A percentile compares a stretch with the other conserved stretches of the same genome.
Evolutionary conservation across 2,888 invertebrate genomes (phyloP).

Genomic region (Acanthopleura granulata): DNA sequence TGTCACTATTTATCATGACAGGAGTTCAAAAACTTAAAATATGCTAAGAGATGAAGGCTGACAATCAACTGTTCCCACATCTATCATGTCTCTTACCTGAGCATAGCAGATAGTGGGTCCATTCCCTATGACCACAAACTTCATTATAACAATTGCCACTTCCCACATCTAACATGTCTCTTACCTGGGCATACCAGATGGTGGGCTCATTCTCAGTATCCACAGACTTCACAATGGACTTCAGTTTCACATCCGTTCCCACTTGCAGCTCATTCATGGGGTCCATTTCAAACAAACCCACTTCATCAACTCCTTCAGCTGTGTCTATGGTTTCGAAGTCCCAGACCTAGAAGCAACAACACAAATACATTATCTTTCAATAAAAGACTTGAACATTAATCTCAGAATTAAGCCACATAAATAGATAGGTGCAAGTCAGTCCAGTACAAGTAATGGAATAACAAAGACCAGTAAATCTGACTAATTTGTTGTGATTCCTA

Average conservation of each 20-base stretch:
- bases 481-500: too few species aligned
- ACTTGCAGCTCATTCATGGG: constrained; percentile 87
- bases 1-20: too few species aligned
- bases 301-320: constrained; percentile 86
- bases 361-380: too few species aligned
- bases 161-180: constrained; percentile 28
- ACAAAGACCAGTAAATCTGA: too few species aligned
- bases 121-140: constrained; percentile 68
- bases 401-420: too few species aligned
- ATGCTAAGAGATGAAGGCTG: too few species aligned
- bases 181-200: constrained; percentile 82
- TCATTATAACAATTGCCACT: constrained; percentile 65
- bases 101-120: constrained; percentile 75
- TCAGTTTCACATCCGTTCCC: constrained; percentile 72
- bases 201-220: constrained; percentile 66
- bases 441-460: too few species aligned
- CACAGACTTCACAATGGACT: constrained; percentile 73
- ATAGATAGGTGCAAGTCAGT: too few species aligned
- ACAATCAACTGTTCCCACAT: too few species aligned
- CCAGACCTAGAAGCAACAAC: constrained; percentile 76
- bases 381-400: too few species aligned
- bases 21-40: too few species aligned
- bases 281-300: constrained; percentile 84
- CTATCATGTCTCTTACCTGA: constrained; percentile 75
- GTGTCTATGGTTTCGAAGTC: constrained; percentile 92